A percentile compares a stretch with the other conserved stretches of the same genome.
phyloP scores from a whole-genome alignment of 2,888 invertebrate species.

The Eupelmus urozonus region DNA sequence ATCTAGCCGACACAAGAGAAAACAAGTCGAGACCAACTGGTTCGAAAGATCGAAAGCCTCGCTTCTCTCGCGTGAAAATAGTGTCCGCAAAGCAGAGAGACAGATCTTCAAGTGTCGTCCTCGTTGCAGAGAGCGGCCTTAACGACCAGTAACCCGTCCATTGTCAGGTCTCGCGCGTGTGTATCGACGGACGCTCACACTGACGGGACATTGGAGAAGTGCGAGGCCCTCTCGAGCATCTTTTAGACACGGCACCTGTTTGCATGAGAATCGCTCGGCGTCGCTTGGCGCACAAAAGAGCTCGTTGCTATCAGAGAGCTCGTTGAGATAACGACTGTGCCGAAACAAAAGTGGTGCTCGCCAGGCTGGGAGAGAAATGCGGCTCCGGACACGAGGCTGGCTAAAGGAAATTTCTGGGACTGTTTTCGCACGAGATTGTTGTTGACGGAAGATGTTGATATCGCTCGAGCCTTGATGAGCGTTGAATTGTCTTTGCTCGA shows the following conservation, averaged over 20 bases:
- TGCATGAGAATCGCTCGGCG: slow-evolving; percentile 49
- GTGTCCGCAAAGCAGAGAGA: slow-evolving; percentile 4
- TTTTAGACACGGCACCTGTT: slow-evolving; percentile 60
- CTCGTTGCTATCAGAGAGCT: neutral
- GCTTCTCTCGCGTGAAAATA: slow-evolving; percentile 51
- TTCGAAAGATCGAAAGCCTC: too few relatives aligned
- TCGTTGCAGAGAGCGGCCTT: slow-evolving; percentile 28
- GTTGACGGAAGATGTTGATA: neutral
- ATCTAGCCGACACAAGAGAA: too few relatives aligned
- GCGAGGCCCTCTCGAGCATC: slow-evolving; percentile 26
- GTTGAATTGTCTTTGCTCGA: too few relatives aligned
- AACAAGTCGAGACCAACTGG: too few relatives aligned
- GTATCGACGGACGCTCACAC: slow-evolving; percentile 22
- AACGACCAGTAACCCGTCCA: slow-evolving; percentile 7
- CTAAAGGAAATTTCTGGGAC: neutral
- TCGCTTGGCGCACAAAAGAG: slow-evolving; percentile 4
- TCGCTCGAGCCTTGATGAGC: neutral
- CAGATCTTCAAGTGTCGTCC: slow-evolving; percentile 45
- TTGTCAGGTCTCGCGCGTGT: slow-evolving; percentile 12
- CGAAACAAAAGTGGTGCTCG: slow-evolving; percentile 40
- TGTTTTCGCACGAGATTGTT: slow-evolving; percentile 24
- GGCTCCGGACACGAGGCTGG: neutral
- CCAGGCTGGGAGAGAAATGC: too few relatives aligned
- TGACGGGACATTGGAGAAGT: slow-evolving; percentile 3
- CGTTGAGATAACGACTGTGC: slow-evolving; percentile 40